Evolutionary conservation across 2,797 vertebrate species (phyloP), one percentile per base, ranked within the genome.

Genomic region (Sebastes jordani): DNA sequence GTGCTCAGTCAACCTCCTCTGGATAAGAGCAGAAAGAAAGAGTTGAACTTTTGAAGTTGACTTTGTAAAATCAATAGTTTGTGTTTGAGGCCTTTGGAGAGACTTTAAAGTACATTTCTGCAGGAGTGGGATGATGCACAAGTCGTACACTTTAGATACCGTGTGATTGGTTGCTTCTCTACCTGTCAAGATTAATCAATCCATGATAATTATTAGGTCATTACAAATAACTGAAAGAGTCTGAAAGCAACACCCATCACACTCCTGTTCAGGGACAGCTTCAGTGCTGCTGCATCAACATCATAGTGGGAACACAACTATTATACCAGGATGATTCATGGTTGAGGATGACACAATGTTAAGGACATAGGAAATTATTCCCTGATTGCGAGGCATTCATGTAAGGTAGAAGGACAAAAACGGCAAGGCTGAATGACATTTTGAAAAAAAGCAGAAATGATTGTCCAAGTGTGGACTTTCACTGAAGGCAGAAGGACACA

Each of bases 351-450:
- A 77, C 72, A 62, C 71, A 66, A 52, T 13, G 8, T 69, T 54
- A 71, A 81, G 69, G 25, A 65, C 64, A 23, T 4, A 42, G 46
- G 42, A 81, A 86, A 84, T 84, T 13, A 62, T 74, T 38, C 29
- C 5, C 36, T 72, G 25, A 83, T 42, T 71, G 54, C 9, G 42
- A 75, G 27, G 66, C 70, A 64, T 69, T 89, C 66, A 73, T 64
- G 34, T 38, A 30, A 29, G 20, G 22, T 70, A 62, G 56, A 61
- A 83, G 64, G 71, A 66, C 74, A 76, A 60, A 65, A 66, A 52
- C 58, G 6, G 13, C 22, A 27, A 76, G 42, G 63, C 69, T 72
- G 71, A 55, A 54, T 70, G 49, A 64, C 22, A 58, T 0, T 7
- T 30, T 49, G 71, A 76, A 63, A 68, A 87, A 81, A 2, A 42